Evolutionary conservation across 2,113 vertebrate genomes (phyloP).

Genomic region (Arothron firmamentum): DNA sequence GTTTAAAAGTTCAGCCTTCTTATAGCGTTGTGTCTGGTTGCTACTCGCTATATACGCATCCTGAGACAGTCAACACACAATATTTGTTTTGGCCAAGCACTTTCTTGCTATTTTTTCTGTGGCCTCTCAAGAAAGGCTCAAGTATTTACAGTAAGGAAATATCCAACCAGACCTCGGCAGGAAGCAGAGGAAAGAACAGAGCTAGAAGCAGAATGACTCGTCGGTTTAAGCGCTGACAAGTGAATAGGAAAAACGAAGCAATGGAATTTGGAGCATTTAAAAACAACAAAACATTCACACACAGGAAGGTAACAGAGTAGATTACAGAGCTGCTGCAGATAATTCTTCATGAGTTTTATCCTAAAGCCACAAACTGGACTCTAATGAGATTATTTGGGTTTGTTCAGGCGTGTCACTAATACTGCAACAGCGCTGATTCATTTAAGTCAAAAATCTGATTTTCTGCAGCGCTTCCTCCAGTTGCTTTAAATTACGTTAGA

Average conservation of each 20-base stretch:
- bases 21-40: not conserved
- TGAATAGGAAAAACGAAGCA: constrained; percentile 21
- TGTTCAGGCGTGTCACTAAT: constrained; percentile 13
- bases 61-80: not conserved
- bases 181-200: constrained; percentile 38
- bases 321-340: not conserved
- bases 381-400: not conserved
- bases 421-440: not conserved
- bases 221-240: constrained; percentile 44
- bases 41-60: not conserved
- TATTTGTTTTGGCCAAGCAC: constrained; percentile 11
- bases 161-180: constrained; percentile 21
- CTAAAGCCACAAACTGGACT: not conserved
- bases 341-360: constrained; percentile 2
- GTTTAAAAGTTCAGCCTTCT: constrained; percentile 19
- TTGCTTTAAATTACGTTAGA: too few relatives aligned
- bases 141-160: constrained; percentile 6
- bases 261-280: constrained; percentile 3
- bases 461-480: too few relatives aligned
- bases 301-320: not conserved
- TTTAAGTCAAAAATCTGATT: too few relatives aligned
- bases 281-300: constrained; percentile 21
- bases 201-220: constrained; percentile 41
- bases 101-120: constrained; percentile 4
- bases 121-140: constrained; percentile 5